Conservation (phyloP, 2,797 vertebrate genomes). For the Prionace glauca region DNA sequence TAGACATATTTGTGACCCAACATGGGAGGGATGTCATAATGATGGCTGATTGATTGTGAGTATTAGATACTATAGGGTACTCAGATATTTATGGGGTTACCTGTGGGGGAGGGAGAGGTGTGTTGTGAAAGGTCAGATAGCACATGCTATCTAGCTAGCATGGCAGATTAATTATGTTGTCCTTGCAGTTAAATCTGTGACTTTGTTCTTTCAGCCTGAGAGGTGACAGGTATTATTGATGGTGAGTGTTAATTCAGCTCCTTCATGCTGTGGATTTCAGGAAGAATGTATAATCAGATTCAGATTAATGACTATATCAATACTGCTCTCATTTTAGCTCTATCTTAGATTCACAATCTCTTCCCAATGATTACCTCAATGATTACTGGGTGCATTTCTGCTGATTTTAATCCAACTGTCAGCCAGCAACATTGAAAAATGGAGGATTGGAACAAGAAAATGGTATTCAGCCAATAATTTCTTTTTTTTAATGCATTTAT, state of each 20-base stretch:
- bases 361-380: neutral
- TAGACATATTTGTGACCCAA: too few relatives aligned
- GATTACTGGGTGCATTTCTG: neutral
- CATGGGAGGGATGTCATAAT: too few relatives aligned
- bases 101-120: too few relatives aligned
- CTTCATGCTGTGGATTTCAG: neutral
- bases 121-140: too few relatives aligned
- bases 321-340: neutral
- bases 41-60: too few relatives aligned
- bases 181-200: too few relatives aligned
- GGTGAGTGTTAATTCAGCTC: neutral
- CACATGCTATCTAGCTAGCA: too few relatives aligned
- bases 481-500: too few relatives aligned
- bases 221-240: neutral
- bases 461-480: neutral
- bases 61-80: too few relatives aligned
- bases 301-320: neutral
- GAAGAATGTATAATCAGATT: neutral
- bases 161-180: too few relatives aligned
- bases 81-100: too few relatives aligned
- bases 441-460: neutral
- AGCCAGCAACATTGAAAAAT: neutral
- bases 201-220: too few relatives aligned
- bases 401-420: neutral
- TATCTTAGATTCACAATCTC: neutral